Evolutionary conservation across 37 sponge, comb jelly and placozoan species (phyloP), one percentile per base, ranked within the genome.

Genomic region (Beroe forskalii): DNA sequence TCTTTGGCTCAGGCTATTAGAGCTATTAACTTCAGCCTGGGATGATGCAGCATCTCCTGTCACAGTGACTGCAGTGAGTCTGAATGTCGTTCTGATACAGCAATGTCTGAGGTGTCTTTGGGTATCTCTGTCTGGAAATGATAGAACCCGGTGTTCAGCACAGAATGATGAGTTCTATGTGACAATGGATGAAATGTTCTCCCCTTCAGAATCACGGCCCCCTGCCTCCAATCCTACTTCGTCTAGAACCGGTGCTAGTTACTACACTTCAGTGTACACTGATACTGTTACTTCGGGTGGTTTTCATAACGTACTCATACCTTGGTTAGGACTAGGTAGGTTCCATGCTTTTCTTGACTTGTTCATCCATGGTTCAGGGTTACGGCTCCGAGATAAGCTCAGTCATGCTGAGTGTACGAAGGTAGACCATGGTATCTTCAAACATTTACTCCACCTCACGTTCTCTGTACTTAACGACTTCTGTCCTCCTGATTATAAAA

Each of bases 351-450:
- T 97, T 60, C 83, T 95, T 67, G 97, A 97, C 63, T 30, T 97
- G 27, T 60, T 97, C 62, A 92, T 94, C 17, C 92, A 95, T 41
- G 91, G 96, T 0, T 93, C 93, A 32, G 97, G 97, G 19, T 93
- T 92, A 33, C 89, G 95, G 67, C 62, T 97, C 55, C 90, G 97
- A 31, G 97, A 95, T 63, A 93, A 92, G 35, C 27, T 97, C 44
- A 94, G 97, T 80, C 97, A 97, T 91, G 96, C 94, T 62, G 97
- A 97, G 92, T 95, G 93, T 36, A 40, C 67, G 14, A 25, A 40
- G 14, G 31, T 80, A 24, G 28, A 41, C 17, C 9, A 38, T 1
- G 40, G 48, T 17, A 30, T 80, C 1, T 9, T 37, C n/a, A 1
- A 37, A n/a, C 86, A 80, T 43, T 27, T 80, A 4, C 23, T 44